A percentile compares a stretch with the other conserved stretches of the same genome.
Conservation (phyloP, 2,113 vertebrate species). For the Pelodiscus sinensis region DNA sequence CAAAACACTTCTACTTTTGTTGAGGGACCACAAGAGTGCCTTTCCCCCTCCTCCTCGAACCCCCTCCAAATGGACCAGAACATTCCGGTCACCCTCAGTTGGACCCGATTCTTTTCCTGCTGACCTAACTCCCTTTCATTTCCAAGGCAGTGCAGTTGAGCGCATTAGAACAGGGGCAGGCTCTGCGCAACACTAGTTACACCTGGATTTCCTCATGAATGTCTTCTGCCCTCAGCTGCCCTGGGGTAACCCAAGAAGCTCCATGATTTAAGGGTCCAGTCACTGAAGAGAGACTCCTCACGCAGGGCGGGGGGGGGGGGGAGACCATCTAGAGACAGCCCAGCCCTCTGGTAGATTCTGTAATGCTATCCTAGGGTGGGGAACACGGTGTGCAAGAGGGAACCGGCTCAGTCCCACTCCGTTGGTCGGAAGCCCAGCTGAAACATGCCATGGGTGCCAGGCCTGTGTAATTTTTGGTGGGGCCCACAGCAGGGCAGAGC, state of each 20-base stretch:
- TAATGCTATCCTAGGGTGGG: rapidly evolving
- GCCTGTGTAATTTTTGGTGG: too few species aligned
- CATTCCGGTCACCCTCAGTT: background rate
- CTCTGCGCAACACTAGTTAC: background rate
- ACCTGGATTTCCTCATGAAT: background rate
- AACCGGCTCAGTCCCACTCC: background rate
- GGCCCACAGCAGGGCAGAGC: too few species aligned
- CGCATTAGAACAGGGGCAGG: background rate
- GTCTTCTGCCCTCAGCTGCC: background rate
- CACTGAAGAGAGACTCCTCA: background rate
- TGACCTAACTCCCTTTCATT: background rate
- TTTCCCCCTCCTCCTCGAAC: background rate
- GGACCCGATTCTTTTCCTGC: background rate
- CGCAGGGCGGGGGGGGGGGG: too few species aligned
- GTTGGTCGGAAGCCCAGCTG: background rate
- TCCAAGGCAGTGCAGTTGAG: background rate
- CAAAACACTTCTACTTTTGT: background rate
- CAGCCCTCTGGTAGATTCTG: background rate
- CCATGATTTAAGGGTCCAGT: background rate
- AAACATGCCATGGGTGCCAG: background rate
- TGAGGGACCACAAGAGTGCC: background rate
- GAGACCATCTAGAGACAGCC: background rate
- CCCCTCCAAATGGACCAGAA: background rate
- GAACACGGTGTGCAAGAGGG: background rate
- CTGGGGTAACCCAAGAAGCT: background rate